A percentile compares a stretch with the other conserved stretches of the same genome.
Conservation (phyloP, 2,797 vertebrate genomes). For the Peromyscus melanophrys region DNA sequence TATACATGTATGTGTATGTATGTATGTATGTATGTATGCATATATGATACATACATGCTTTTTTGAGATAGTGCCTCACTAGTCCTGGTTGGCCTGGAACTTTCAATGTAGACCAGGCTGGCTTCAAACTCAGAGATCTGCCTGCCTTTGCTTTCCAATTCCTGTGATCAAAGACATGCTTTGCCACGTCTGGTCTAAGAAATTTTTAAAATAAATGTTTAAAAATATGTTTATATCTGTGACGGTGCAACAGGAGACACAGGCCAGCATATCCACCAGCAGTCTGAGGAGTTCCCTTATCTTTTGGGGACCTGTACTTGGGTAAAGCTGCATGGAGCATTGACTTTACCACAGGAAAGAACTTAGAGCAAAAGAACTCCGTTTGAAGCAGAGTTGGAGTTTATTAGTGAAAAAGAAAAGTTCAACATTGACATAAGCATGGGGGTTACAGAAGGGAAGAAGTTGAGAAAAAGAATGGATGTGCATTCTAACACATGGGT, state of each 20-base stretch:
- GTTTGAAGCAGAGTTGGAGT: not conserved
- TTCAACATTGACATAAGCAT: not conserved
- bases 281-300: not conserved
- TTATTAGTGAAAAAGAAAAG: not conserved
- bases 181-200: not conserved
- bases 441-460: too few relatives aligned
- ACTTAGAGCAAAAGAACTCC: not conserved
- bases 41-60: not conserved
- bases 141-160: not conserved
- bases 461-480: not conserved
- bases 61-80: not conserved
- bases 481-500: not conserved
- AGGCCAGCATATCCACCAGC: not conserved
- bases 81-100: not conserved
- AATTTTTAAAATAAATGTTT: not conserved
- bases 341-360: not conserved
- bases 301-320: too few relatives aligned
- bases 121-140: not conserved
- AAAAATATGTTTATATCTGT: not conserved
- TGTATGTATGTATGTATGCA: not conserved
- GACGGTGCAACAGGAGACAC: not conserved
- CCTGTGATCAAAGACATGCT: not conserved
- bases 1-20: too few relatives aligned
- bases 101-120: not conserved
- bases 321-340: not conserved